phyloP scores from a whole-genome alignment of 2,113 vertebrate species.

The Tapirus terrestris region DNA sequence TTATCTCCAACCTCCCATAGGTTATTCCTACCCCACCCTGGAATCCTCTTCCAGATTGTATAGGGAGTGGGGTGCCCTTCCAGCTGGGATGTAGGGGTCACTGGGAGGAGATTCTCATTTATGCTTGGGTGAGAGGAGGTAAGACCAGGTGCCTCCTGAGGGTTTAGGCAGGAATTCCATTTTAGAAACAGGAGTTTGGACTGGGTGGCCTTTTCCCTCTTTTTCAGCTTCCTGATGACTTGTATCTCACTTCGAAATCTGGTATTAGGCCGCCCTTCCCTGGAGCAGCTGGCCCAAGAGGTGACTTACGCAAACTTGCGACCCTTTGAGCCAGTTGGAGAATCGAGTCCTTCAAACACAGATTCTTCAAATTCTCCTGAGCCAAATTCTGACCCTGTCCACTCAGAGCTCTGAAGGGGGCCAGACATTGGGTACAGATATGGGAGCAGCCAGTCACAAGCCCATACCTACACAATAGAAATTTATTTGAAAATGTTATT shows the following conservation, averaged over 20 bases:
- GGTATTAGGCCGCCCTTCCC: slow-evolving; percentile 89
- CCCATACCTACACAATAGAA: neutral
- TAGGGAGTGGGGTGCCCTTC: neutral
- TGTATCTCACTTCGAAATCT: slow-evolving; percentile 94
- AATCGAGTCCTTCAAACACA: neutral
- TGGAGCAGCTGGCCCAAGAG: slow-evolving; percentile 92
- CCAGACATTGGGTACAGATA: neutral
- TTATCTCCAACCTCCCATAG: neutral
- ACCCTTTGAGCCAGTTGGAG: slow-evolving; percentile 74
- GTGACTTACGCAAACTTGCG: slow-evolving; percentile 92
- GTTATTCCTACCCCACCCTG: neutral
- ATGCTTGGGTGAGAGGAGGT: neutral
- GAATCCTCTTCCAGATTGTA: neutral
- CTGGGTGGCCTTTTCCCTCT: neutral
- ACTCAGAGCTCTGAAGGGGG: slow-evolving; percentile 74
- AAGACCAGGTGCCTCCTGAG: neutral
- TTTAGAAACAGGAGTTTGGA: slow-evolving; percentile 43
- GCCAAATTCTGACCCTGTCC: slow-evolving; percentile 41
- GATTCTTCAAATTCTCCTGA: slow-evolving; percentile 59
- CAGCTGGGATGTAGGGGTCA: neutral
- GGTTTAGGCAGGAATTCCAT: neutral
- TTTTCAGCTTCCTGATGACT: slow-evolving; percentile 93
- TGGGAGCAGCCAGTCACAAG: neutral
- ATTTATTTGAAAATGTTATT: neutral
- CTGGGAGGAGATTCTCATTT: neutral